Evolutionary conservation across 2,113 vertebrate genomes (phyloP), one percentile per base, ranked within the genome.

Genomic region (Channa argus): DNA sequence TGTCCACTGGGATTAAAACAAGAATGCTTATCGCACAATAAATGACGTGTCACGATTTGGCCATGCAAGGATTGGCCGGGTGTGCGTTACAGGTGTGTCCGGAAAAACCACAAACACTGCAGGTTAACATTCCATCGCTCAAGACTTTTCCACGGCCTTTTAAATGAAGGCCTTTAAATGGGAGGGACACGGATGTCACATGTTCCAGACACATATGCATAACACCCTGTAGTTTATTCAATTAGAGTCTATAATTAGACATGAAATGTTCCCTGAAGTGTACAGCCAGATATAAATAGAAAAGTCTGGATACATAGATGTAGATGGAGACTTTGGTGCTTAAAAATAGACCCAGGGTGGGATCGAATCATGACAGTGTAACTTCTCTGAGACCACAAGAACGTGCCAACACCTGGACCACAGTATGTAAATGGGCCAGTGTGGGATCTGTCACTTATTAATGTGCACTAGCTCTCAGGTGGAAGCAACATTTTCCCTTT

Each of bases 51-150:
- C 63, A 67, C 39, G 46, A 73, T 79, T 76, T 79, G 55, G 61
- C 37, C 43, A 13, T 9, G 0, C 8, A 5, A 71, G 49, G 14
- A 45, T 47, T n/a, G 38, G 34, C 11, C 8, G 14, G 5, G n/a
- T 50, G 11, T 38, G 43, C 46, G 36, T 80, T 86, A 68, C 73
- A 90, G 87, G 88, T 91, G 87, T 88, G 87, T 88, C 85, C 10
- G 46, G 2, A 46, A 49, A 66, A 60, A 71, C 41, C 55, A 47
- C 67, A 56, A 72, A 71, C 41, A 74, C 55, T 54, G 88, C 79
- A 72, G 69, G 74, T 66, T 87, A 49, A 55, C 91, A 90, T 93
- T 93, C 90, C 89, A 76, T 10, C 39, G 11, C 12, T 24, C 6
- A 14, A 36, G 45, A 39, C 33, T 14, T 56, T 73, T 41, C 74